A percentile compares a stretch with the other conserved stretches of the same genome.
Evolutionary conservation across 2,888 invertebrate species (phyloP).

Genomic region (Prenolepis imparis): DNA sequence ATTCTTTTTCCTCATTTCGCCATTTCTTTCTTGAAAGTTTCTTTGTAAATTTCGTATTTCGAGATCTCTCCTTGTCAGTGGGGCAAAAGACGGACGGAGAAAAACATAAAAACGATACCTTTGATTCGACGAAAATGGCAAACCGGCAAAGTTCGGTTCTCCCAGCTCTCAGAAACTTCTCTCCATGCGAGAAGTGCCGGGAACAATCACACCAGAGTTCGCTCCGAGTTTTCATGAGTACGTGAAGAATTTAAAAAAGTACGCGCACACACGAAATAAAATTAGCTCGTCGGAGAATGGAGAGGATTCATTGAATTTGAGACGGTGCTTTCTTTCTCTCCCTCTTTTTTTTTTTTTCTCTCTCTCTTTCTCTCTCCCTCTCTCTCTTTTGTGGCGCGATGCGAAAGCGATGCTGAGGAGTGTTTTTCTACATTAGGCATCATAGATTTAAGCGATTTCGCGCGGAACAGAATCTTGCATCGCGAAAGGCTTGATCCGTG

Average conservation of each 20-base stretch:
- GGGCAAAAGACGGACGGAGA: slow-evolving; percentile 18
- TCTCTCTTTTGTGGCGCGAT: too few species aligned
- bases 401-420: background rate
- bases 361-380: background rate
- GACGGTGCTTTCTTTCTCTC: background rate
- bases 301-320: slow-evolving; percentile 39
- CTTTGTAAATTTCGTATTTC: slow-evolving; percentile 22
- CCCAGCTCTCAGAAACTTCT: slow-evolving; percentile 69
- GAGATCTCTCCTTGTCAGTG: slow-evolving; percentile 51
- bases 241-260: slow-evolving; percentile 61
- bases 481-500: slow-evolving; percentile 32
- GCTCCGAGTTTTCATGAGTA: slow-evolving; percentile 66
- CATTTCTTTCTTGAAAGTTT: slow-evolving; percentile 2
- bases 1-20: slow-evolving; percentile 23
- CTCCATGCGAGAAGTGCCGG: slow-evolving; percentile 64
- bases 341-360: too few species aligned
- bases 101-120: slow-evolving; percentile 35
- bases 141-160: slow-evolving; percentile 55
- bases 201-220: slow-evolving; percentile 64
- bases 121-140: slow-evolving; percentile 57
- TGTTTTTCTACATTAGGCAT: background rate
- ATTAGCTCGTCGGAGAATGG: slow-evolving; percentile 33
- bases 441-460: background rate
- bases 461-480: background rate
- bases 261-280: slow-evolving; percentile 51